These are phyloP conservation scores for Epinephelus malabaricus DNA, from an alignment of 2,797 vertebrate species.

Conservation along the genomic window DNA sequence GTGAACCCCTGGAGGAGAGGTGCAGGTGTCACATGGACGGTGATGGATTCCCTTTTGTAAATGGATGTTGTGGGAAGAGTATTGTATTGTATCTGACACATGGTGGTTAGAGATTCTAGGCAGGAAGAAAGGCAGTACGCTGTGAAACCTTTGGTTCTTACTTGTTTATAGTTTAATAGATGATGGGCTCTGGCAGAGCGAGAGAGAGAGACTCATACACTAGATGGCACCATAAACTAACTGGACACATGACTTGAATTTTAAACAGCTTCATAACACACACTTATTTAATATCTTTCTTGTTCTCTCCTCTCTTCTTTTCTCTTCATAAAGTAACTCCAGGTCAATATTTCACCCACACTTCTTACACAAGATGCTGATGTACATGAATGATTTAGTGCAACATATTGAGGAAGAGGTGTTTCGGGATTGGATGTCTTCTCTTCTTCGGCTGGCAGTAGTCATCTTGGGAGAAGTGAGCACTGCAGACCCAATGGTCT, in stretches of 20 bases:
- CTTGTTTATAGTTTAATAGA: conserved; percentile 23
- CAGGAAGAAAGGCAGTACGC: not conserved
- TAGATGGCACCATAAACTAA: conserved; percentile 77
- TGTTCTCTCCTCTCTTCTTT: not conserved
- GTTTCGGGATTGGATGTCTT: too few relatives aligned
- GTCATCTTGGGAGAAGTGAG: too few relatives aligned
- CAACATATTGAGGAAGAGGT: not conserved
- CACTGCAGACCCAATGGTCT: too few relatives aligned
- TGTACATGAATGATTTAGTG: not conserved
- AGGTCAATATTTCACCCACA: conserved; percentile 11
- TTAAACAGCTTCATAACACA: conserved; percentile 45
- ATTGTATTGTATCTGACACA: not conserved
- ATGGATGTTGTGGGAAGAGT: too few relatives aligned
- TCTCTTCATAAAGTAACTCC: not conserved
- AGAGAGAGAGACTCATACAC: conserved; percentile 46
- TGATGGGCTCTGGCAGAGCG: not conserved
- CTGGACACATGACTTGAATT: conserved; percentile 55
- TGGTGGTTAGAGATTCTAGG: not conserved
- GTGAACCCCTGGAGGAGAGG: conserved; percentile 30
- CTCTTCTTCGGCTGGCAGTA: too few relatives aligned
- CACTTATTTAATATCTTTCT: not conserved
- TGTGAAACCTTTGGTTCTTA: conserved; percentile 20
- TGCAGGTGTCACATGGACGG: not conserved
- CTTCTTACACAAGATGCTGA: not conserved
- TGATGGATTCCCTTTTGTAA: conserved; percentile 23